phyloP scores from a whole-genome alignment of 2,888 invertebrate genomes.

The Drepana falcataria region DNA sequence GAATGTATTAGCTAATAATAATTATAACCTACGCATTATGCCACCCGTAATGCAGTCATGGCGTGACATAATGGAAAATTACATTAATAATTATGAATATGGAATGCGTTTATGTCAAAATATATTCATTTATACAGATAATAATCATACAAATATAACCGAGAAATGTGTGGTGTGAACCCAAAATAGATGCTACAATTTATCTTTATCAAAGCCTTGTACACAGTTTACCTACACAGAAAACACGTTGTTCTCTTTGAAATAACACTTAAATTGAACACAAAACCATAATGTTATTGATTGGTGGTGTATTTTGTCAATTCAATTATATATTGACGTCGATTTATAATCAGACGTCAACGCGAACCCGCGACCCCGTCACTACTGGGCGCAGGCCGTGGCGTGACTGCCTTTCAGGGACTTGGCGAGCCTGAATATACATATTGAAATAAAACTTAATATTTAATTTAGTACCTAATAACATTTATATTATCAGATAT shows the following conservation, averaged over 20 bases:
- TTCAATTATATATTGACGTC: conserved; percentile 38
- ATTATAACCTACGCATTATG: conserved; percentile 30
- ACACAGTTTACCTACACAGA: conserved; percentile 26
- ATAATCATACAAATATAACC: conserved; percentile 25
- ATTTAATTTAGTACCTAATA: not conserved
- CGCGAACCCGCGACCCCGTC: conserved; percentile 50
- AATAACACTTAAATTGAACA: conserved; percentile 36
- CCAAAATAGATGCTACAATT: conserved; percentile 48
- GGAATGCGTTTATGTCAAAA: not conserved
- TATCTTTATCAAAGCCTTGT: conserved; percentile 40
- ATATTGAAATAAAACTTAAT: conserved; percentile 5
- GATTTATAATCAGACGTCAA: conserved; percentile 49
- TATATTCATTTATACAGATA: conserved; percentile 7
- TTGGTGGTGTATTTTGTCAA: conserved; percentile 42
- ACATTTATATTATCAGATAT: conserved; percentile 1
- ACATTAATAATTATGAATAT: conserved; percentile 1
- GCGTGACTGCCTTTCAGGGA: conserved; percentile 43
- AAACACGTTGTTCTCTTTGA: conserved; percentile 24
- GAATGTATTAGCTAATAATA: conserved; percentile 10
- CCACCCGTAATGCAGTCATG: conserved; percentile 59
- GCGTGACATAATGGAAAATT: conserved; percentile 19
- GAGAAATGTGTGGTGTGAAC: conserved; percentile 35
- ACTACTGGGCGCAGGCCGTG: conserved; percentile 64
- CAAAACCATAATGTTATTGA: conserved; percentile 50
- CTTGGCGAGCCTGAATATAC: conserved; percentile 34